Base-by-base conservation (phyloP, 2,888 invertebrate species). In the Aspidiotus rigidus region DNA sequence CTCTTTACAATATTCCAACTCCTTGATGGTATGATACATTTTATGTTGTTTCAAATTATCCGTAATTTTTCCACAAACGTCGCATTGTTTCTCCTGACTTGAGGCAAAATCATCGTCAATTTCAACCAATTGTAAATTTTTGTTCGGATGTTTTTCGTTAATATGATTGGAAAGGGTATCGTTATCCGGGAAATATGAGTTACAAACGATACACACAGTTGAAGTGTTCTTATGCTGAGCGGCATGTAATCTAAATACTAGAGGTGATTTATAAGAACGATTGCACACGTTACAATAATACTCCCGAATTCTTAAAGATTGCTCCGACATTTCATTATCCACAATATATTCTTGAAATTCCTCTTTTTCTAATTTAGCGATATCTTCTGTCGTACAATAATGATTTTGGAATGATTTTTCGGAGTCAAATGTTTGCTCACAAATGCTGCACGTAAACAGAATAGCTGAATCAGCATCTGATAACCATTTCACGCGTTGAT, bases 61-160 rank as follows among this genome's bases (percentile, higher is more conserved):
- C 9, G 69, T 69, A 15, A 69, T 69, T 55, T 69, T 69, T 10
- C 69, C 69, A 40, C 69, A 69, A 8, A 69, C 44, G 57, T 69
- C 69, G 62, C 69, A 69, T 15, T 69, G 69, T 28, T 62, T 66
- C 39, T 57, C 49, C 55, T 42, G 41, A 11, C 57, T 54, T 41
- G 53, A 7, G 7, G 56, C 41, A 9, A 15, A 39, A 13, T 59
- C 66, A 2, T 57, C 49, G 9, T 59, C 59, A 13, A 28, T 13
- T 17, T 13, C 8, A 8, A 9, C 6, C n/a, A 15, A 17, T 9
- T 28, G 10, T n/a, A 9, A 42, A 49, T 28, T 28, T 10, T 13
- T 10, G 8, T 59, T 15, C 28, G 59, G 17, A 39, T 66, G 66
- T 28, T 28, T 56, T 39, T 60, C 57, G 59, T 28, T 44, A n/a